Evolutionary conservation across 1,140 invertebrate species (phyloP).

Genomic region (Alviniconcha marisindica): DNA sequence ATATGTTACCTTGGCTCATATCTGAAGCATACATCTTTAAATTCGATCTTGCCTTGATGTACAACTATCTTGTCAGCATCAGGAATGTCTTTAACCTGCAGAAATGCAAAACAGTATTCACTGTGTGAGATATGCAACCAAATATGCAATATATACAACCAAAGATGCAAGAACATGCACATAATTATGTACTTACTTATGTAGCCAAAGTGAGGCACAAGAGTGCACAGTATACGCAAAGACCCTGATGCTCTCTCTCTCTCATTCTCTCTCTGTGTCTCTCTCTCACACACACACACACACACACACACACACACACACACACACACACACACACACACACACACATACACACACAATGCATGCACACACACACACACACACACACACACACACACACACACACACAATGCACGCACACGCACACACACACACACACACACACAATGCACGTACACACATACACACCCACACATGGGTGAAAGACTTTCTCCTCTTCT

Average conservation of each 20-base stretch:
- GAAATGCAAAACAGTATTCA: not conserved
- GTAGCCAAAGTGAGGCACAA: too few species aligned
- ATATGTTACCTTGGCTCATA: slow-evolving; percentile 88
- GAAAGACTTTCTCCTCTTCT: too few species aligned
- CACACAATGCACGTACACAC: not conserved
- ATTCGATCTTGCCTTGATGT: slow-evolving; percentile 88
- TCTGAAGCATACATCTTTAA: slow-evolving; percentile 91
- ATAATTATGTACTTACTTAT: too few species aligned
- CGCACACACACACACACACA: not conserved
- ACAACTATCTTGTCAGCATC: slow-evolving; percentile 85
- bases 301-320: too few species aligned
- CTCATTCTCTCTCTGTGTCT: too few species aligned
- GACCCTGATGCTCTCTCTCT: too few species aligned
- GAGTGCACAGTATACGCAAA: too few species aligned
- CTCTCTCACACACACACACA: too few species aligned
- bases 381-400: not conserved
- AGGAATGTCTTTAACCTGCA: slow-evolving; percentile 82
- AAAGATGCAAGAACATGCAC: not conserved
- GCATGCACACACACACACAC: not conserved
- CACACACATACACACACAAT: too few species aligned
- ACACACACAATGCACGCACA: slow-evolving; percentile 8
- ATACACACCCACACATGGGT: not conserved
- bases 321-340: not conserved
- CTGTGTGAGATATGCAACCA: not conserved
- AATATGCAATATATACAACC: not conserved